A percentile compares a stretch with the other conserved stretches of the same genome.
These are phyloP conservation scores for Cynopterus brachyotis DNA, from an alignment of 2,113 vertebrate genomes.

Conservation along the genomic window DNA sequence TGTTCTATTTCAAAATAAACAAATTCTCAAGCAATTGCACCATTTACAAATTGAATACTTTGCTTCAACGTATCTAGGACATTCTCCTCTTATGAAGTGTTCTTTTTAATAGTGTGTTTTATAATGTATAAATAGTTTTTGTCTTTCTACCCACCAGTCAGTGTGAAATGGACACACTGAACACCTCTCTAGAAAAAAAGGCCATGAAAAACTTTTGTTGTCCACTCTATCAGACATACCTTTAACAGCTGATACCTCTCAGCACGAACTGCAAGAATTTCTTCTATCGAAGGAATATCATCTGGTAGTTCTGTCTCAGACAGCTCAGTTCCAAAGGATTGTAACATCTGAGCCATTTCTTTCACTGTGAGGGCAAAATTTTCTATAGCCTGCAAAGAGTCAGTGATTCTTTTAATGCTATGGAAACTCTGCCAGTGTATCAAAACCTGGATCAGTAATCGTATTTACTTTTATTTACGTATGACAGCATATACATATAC, in stretches of 20 bases:
- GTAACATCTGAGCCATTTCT: conserved; percentile 96
- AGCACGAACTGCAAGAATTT: conserved; percentile 88
- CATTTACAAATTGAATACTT: not conserved
- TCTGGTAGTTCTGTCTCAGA: conserved; percentile 91
- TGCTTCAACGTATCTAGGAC: not conserved
- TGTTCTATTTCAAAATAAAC: not conserved
- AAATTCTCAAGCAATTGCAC: not conserved
- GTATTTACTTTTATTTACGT: not conserved
- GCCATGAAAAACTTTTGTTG: rapidly evolving
- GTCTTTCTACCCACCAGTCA: not conserved
- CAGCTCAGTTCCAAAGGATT: conserved; percentile 94
- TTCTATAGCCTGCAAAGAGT: conserved; percentile 93
- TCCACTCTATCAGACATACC: conserved; percentile 79
- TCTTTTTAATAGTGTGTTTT: not conserved
- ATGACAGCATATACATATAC: not conserved
- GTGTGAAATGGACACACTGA: not conserved
- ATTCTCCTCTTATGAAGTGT: not conserved
- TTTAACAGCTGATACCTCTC: conserved; percentile 94
- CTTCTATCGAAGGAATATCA: conserved; percentile 88
- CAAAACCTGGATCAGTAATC: not conserved
- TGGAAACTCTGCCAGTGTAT: rapidly evolving
- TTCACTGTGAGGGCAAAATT: conserved; percentile 97
- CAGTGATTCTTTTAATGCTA: not conserved
- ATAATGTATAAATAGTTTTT: not conserved
- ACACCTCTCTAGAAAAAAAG: conserved; percentile 33